phyloP scores from a whole-genome alignment of 2,888 invertebrate species.

The Falcaria lacertinaria region DNA sequence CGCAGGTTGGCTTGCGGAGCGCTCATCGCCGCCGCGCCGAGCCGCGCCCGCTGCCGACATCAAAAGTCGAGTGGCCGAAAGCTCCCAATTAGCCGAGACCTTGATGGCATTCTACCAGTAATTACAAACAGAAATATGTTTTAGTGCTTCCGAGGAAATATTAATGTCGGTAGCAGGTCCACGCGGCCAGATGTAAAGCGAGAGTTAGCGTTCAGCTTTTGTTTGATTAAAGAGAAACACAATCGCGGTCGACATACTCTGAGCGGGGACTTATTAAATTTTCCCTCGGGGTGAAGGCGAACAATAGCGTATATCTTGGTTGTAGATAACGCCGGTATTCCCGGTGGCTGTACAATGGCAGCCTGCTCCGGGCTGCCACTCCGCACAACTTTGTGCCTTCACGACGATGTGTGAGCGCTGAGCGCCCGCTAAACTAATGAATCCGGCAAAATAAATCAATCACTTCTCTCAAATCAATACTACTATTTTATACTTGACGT shows the following conservation, averaged over 20 bases:
- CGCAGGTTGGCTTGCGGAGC: slow-evolving; percentile 31
- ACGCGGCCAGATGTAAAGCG: slow-evolving; percentile 27
- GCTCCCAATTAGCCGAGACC: slow-evolving; percentile 73
- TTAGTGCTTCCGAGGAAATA: slow-evolving; percentile 54
- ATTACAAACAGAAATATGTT: slow-evolving; percentile 71
- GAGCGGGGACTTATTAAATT: slow-evolving; percentile 64
- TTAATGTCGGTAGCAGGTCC: slow-evolving; percentile 38
- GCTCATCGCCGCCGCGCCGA: slow-evolving; percentile 26
- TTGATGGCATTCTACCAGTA: slow-evolving; percentile 56
- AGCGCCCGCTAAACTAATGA: slow-evolving; percentile 28
- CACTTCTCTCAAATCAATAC: slow-evolving; percentile 2
- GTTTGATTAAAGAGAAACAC: slow-evolving; percentile 64
- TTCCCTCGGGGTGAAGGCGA: slow-evolving; percentile 55
- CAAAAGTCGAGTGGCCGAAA: slow-evolving; percentile 69
- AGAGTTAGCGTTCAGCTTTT: slow-evolving; percentile 40
- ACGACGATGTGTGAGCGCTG: slow-evolving; percentile 34
- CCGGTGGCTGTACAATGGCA: slow-evolving; percentile 51
- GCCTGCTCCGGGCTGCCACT: slow-evolving; percentile 44
- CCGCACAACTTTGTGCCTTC: slow-evolving; percentile 50
- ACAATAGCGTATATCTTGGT: slow-evolving; percentile 66
- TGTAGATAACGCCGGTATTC: slow-evolving; percentile 65
- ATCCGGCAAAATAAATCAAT: not conserved
- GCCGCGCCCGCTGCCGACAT: slow-evolving; percentile 34
- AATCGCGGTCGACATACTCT: slow-evolving; percentile 54
- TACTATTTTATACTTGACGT: no score